Evolutionary conservation across 1,140 invertebrate genomes (phyloP).

Genomic region (Caenorhabditis inopinata): DNA sequence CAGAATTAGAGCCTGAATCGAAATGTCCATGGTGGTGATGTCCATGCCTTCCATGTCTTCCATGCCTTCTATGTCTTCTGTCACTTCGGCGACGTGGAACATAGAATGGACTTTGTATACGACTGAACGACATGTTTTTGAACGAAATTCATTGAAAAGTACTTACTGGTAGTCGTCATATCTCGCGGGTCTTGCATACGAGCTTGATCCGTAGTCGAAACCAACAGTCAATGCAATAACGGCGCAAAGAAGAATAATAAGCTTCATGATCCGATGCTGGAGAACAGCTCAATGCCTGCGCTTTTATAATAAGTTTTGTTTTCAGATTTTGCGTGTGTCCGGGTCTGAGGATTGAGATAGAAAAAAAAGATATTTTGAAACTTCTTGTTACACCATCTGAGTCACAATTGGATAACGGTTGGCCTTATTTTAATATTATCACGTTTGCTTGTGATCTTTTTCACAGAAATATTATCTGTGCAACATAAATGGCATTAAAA

Average conservation of each 20-base stretch:
- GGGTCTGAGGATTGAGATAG: too few relatives aligned
- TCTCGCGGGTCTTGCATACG: neutral
- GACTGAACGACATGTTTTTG: too few relatives aligned
- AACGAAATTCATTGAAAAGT: too few relatives aligned
- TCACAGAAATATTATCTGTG: too few relatives aligned
- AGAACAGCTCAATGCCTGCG: neutral
- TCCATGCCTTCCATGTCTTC: neutral
- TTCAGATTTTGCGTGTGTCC: neutral
- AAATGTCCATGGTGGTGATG: neutral
- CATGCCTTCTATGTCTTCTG: neutral
- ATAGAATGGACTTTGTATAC: neutral
- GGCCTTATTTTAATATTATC: too few relatives aligned
- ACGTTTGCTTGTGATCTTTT: too few relatives aligned
- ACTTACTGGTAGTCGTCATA: too few relatives aligned
- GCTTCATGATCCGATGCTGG: slow-evolving; percentile 6
- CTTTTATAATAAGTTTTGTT: neutral
- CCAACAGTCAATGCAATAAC: neutral
- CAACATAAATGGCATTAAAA: too few relatives aligned
- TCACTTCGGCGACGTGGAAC: neutral
- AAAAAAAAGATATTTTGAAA: too few relatives aligned
- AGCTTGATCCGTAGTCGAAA: neutral
- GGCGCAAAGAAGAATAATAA: neutral
- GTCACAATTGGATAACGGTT: too few relatives aligned
- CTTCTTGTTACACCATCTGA: too few relatives aligned
- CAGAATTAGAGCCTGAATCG: neutral